These are phyloP conservation scores for Drosophila seclusa DNA, from an alignment of 2,888 invertebrate species.

Conservation along the genomic window DNA sequence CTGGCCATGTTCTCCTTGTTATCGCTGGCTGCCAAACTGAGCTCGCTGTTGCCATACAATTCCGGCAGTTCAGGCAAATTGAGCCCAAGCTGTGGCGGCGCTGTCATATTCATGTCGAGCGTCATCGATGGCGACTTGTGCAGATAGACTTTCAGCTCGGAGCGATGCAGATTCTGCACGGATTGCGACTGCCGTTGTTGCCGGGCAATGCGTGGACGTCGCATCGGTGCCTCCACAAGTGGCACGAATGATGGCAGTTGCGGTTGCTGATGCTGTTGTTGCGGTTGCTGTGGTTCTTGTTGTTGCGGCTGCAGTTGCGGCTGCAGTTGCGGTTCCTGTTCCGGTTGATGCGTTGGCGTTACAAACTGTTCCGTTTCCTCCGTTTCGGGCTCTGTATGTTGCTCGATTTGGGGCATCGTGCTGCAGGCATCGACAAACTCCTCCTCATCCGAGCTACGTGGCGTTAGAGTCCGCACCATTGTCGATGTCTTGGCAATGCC, in stretches of 20 bases:
- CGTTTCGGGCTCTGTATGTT: slow-evolving; percentile 23
- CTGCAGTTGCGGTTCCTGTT: slow-evolving; percentile 14
- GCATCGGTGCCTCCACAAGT: slow-evolving; percentile 36
- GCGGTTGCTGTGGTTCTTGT: rapidly evolving
- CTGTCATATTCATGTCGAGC: slow-evolving; percentile 69
- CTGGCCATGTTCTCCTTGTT: slow-evolving; percentile 76
- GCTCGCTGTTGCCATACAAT: slow-evolving; percentile 68
- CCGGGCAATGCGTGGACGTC: slow-evolving; percentile 49
- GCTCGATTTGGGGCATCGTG: slow-evolving; percentile 58
- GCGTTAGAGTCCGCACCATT: slow-evolving; percentile 62
- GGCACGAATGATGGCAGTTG: not conserved
- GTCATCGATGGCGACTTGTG: slow-evolving; percentile 83
- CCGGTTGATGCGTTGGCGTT: slow-evolving; percentile 51
- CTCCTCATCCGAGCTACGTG: slow-evolving; percentile 83
- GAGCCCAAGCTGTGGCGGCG: slow-evolving; percentile 67
- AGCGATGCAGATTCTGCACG: slow-evolving; percentile 82
- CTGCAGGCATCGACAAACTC: slow-evolving; percentile 83
- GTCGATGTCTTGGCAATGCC: slow-evolving; percentile 72
- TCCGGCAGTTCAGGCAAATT: slow-evolving; percentile 77
- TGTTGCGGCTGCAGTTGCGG: slow-evolving; percentile 10
- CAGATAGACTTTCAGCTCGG: slow-evolving; percentile 82
- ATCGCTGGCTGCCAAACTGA: slow-evolving; percentile 66
- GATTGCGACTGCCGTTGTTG: slow-evolving; percentile 82
- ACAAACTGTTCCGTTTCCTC: slow-evolving; percentile 35
- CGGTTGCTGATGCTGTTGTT: not conserved